Evolutionary conservation across 2,113 vertebrate genomes (phyloP).

Genomic region (Excalfactoria chinensis): DNA sequence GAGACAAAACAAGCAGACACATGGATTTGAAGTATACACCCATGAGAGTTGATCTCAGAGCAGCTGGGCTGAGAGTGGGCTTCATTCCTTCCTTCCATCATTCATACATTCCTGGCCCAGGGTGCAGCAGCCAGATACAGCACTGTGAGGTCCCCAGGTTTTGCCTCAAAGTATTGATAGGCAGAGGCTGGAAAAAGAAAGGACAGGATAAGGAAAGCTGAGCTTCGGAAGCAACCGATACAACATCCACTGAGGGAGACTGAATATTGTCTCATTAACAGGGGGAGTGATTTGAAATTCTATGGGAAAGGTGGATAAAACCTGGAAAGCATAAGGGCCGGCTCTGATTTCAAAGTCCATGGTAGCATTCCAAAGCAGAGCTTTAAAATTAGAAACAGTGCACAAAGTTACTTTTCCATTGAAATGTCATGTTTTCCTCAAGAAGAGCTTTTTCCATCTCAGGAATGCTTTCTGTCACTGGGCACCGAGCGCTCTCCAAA

Average conservation of each 20-base stretch:
- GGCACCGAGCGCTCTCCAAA: background rate
- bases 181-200: background rate
- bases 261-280: conserved; percentile 52
- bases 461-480: background rate
- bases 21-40: background rate
- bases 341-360: conserved; percentile 68
- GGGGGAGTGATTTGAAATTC: conserved; percentile 40
- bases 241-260: conserved; percentile 28
- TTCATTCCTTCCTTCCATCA: background rate
- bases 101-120: background rate
- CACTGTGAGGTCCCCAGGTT: background rate
- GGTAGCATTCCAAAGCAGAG: conserved; percentile 60
- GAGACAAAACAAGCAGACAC: background rate
- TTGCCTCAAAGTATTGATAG: conserved; percentile 29
- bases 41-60: background rate
- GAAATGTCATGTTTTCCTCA: conserved; percentile 68
- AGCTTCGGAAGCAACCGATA: background rate
- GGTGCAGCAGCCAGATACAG: background rate
- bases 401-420: conserved; percentile 56
- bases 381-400: conserved; percentile 71
- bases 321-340: conserved; percentile 60
- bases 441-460: conserved; percentile 64
- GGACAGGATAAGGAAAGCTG: background rate
- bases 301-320: conserved; percentile 64
- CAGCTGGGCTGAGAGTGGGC: background rate